Conservation (phyloP, 1,140 invertebrate species). For the Littorina saxatilis region DNA sequence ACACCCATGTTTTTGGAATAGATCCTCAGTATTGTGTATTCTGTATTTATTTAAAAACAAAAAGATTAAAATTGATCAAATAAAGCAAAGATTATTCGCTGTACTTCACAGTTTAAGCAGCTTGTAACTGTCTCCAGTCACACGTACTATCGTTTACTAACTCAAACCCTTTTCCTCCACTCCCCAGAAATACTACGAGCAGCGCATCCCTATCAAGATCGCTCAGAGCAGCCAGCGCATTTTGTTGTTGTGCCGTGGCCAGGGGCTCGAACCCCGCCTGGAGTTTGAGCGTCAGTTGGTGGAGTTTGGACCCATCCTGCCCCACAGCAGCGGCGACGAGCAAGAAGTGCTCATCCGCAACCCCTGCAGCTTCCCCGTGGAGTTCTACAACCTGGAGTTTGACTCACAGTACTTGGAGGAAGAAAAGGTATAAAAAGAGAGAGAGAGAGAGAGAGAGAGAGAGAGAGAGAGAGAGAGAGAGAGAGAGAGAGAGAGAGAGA, state of each 20-base stretch:
- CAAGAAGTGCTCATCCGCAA: slow-evolving; percentile 73
- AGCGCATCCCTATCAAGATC: slow-evolving; percentile 72
- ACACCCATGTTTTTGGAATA: too few species aligned
- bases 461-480: neutral
- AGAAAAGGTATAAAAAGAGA: slow-evolving; percentile 68
- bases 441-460: neutral
- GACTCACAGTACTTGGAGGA: slow-evolving; percentile 74
- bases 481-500: too few species aligned
- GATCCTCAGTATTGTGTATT: too few species aligned
- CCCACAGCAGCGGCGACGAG: slow-evolving; percentile 74
- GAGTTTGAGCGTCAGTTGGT: slow-evolving; percentile 71
- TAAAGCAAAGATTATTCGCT: too few species aligned
- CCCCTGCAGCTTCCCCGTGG: slow-evolving; percentile 74
- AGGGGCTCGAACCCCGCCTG: slow-evolving; percentile 73
- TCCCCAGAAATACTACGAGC: slow-evolving; percentile 74
- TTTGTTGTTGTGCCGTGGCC: slow-evolving; percentile 71
- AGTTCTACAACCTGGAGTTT: slow-evolving; percentile 76
- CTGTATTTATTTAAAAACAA: too few species aligned
- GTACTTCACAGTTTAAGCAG: too few species aligned
- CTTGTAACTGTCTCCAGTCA: too few species aligned
- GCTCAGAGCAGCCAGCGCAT: slow-evolving; percentile 74
- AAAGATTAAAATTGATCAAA: too few species aligned
- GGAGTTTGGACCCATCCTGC: slow-evolving; percentile 75
- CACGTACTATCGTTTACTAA: too few species aligned
- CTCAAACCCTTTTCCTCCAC: too few species aligned